Evolutionary conservation across 1,140 invertebrate genomes (phyloP).

Genomic region (Drosophila bipectinata): DNA sequence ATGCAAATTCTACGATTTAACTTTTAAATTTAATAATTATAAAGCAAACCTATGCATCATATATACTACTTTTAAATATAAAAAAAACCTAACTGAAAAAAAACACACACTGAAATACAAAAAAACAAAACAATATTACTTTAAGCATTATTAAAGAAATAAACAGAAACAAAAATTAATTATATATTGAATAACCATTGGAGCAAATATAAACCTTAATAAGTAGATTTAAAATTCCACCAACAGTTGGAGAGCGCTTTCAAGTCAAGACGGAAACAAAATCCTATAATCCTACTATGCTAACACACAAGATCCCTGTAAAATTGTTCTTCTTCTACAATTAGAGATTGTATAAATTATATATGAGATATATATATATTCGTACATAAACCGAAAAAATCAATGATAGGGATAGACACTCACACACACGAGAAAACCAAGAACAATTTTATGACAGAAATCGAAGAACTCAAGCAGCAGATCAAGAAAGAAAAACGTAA

Average conservation of each 20-base stretch:
- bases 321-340: slow-evolving; percentile 75
- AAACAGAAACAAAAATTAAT: slow-evolving; percentile 19
- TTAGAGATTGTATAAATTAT: slow-evolving; percentile 76
- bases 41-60: slow-evolving; percentile 54
- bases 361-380: slow-evolving; percentile 47
- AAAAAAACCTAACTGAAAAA: slow-evolving; percentile 38
- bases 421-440: slow-evolving; percentile 18
- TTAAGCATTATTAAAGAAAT: slow-evolving; percentile 45
- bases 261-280: slow-evolving; percentile 4
- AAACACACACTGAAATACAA: slow-evolving; percentile 35
- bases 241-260: slow-evolving; percentile 18
- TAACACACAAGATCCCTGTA: slow-evolving; percentile 53
- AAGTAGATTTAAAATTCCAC: slow-evolving; percentile 38
- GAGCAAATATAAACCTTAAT: slow-evolving; percentile 42
- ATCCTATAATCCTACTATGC: slow-evolving; percentile 5
- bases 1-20: slow-evolving; percentile 61
- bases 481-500: too few relatives aligned
- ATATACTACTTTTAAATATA: slow-evolving; percentile 53
- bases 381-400: slow-evolving; percentile 32
- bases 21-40: slow-evolving; percentile 64
- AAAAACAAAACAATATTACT: slow-evolving; percentile 35
- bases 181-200: slow-evolving; percentile 35
- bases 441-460: slow-evolving; percentile 49
- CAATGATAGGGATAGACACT: slow-evolving; percentile 16
- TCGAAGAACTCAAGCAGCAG: slow-evolving; percentile 4